Percentiles rank a stretch among this genome's conserved stretches.
Conservation (phyloP, 1,140 invertebrate species). For the Phenacoccus solenopsis region DNA sequence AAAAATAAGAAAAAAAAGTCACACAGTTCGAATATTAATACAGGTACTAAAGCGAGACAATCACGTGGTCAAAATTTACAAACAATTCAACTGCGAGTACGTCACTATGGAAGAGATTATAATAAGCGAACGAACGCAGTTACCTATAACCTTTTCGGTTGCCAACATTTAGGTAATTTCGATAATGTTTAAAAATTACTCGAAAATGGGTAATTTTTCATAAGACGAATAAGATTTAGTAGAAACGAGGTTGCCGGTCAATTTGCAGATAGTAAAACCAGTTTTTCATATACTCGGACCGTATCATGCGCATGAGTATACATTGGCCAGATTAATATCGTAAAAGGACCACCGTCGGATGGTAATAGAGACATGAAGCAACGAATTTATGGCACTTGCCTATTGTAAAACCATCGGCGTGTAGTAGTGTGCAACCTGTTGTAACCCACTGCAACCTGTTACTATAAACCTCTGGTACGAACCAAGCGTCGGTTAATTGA, state of each 20-base stretch:
- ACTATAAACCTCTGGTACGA: background rate
- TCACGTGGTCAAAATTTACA: too few species aligned
- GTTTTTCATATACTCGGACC: background rate
- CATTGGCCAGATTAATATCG: background rate
- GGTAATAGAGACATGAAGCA: slow-evolving; percentile 1
- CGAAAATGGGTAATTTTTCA: too few species aligned
- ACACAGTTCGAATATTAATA: too few species aligned
- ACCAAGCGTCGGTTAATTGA: slow-evolving; percentile 13
- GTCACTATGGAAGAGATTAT: too few species aligned
- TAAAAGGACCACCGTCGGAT: background rate
- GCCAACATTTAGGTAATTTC: too few species aligned
- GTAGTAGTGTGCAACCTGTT: slow-evolving; percentile 12
- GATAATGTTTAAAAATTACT: too few species aligned
- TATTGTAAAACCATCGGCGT: background rate
- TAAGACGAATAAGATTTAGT: too few species aligned
- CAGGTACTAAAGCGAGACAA: too few species aligned
- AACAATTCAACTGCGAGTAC: too few species aligned
- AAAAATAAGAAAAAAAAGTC: too few species aligned
- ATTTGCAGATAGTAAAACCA: background rate
- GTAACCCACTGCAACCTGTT: slow-evolving; percentile 17
- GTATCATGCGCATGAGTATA: background rate
- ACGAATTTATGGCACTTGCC: slow-evolving; percentile 1
- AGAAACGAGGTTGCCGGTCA: background rate
- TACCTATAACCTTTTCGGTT: too few species aligned
- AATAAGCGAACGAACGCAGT: too few species aligned